A percentile compares a stretch with the other conserved stretches of the same genome.
Evolutionary conservation across 2,113 vertebrate genomes (phyloP).

Genomic region (Mesitornis unicolor): DNA sequence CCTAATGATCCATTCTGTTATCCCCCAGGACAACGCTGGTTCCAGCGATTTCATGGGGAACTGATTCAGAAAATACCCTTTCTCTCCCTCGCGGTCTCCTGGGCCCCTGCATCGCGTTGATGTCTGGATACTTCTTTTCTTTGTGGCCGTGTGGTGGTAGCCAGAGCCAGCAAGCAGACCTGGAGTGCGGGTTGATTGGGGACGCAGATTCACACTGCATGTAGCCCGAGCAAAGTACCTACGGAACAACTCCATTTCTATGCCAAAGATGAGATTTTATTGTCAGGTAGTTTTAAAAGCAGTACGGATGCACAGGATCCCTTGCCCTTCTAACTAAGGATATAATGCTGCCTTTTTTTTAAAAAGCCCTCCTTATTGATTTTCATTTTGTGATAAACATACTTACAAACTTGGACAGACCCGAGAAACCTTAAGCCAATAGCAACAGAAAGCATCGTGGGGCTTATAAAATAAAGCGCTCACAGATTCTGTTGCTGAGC

Average conservation of each 20-base stretch:
- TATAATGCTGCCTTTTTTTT: background rate
- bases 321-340: background rate
- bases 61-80: constrained; percentile 58
- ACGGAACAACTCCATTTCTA: background rate
- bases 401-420: constrained; percentile 32
- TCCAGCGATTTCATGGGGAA: constrained; percentile 62
- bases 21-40: constrained; percentile 42
- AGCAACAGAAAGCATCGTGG: background rate
- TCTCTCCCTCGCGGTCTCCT: constrained; percentile 13
- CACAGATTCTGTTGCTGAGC: background rate
- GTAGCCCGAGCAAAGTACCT: background rate
- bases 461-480: constrained; percentile 1
- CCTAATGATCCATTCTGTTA: constrained; percentile 59
- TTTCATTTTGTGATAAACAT: constrained; percentile 38
- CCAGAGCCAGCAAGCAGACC: background rate
- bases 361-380: constrained; percentile 23
- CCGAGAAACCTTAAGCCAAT: constrained; percentile 30
- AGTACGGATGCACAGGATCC: background rate
- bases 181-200: background rate
- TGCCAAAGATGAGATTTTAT: background rate
- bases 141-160: background rate
- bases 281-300: constrained; percentile 26
- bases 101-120: constrained; percentile 20
- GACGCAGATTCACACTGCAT: background rate
- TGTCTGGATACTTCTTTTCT: constrained; percentile 26